Evolutionary conservation across 2,797 vertebrate species (phyloP), one percentile per base, ranked within the genome.

Genomic region (Anomalospiza imberbis): DNA sequence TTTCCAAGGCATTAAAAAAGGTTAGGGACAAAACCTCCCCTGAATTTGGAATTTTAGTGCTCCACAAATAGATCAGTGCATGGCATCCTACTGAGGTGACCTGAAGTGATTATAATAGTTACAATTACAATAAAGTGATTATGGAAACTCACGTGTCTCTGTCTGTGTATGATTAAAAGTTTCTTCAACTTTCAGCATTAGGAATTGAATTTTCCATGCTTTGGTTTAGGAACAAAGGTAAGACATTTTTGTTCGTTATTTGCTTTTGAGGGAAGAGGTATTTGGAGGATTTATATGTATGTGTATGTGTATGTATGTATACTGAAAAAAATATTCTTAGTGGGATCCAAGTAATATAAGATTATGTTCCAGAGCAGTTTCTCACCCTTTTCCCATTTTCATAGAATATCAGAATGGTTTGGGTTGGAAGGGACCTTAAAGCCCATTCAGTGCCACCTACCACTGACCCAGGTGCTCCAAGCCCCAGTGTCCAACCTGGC

Each of bases 401-500:
- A 63, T 1, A 38, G 28, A 51, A 25, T 21, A 22, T 21, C 32
- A 4, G 12, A 55, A 24, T n/a, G 6, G 11, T 8, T 15, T 50
- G 28, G 4, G 7, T 19, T 11, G 8, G 22, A 55, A 62, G 5
- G 13, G 16, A 68, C 3, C 3, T 44, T 1, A 55, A 68, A 48
- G 1, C 0, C 1, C 17, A 54, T 4, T 24, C 13, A 12, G 0
- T 36, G 0, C 34, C 31, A 54, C 34, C 47, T 88, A 0, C 40
- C 61, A 32, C 61, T 21, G 42, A 17, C 5, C 50, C 68, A 57
- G 17, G 83, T 32, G 38, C 81, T 84, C 44, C 48, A 6, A 6
- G 1, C 31, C 9, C 28, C 51, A 72, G 0, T 8, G 6, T 47
- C 55, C 73, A 85, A 0, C 48, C 63, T 85, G 73, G 29, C 47